These are phyloP conservation scores for Parelbella ahira DNA, from an alignment of 2,888 invertebrate species.

Conservation along the genomic window DNA sequence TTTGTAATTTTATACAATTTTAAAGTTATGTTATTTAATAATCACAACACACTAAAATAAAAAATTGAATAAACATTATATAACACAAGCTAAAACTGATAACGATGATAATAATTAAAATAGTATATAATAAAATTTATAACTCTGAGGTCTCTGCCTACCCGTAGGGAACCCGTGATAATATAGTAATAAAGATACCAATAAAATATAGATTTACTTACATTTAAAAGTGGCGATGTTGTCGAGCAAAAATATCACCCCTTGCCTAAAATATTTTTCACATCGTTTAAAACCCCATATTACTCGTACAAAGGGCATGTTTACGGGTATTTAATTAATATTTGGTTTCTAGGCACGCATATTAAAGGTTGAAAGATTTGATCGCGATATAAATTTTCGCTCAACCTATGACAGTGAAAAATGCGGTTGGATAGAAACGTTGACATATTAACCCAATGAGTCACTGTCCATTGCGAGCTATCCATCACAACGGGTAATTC, in stretches of 20 bases:
- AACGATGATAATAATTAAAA: no score
- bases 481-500: slow-evolving; percentile 27
- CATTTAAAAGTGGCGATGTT: no score
- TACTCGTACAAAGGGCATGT: slow-evolving; percentile 7
- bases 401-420: slow-evolving; percentile 14
- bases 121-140: no score
- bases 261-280: slow-evolving; percentile 6
- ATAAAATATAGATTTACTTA: no score
- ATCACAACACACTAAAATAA: no score
- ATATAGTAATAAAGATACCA: no score
- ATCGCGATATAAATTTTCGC: slow-evolving; percentile 20
- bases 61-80: no score
- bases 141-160: no score
- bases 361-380: slow-evolving; percentile 13
- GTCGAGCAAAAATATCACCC: not conserved
- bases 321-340: slow-evolving; percentile 11
- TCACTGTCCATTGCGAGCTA: slow-evolving; percentile 26
- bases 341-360: slow-evolving; percentile 7
- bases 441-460: slow-evolving; percentile 27
- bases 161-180: no score
- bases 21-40: no score
- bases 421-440: slow-evolving; percentile 13
- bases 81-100: no score
- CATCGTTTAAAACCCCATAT: slow-evolving; percentile 5
- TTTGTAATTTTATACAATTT: no score